A percentile compares a stretch with the other conserved stretches of the same genome.
Conservation (phyloP, 2,888 invertebrate species). For the Drosophila helvetica region DNA sequence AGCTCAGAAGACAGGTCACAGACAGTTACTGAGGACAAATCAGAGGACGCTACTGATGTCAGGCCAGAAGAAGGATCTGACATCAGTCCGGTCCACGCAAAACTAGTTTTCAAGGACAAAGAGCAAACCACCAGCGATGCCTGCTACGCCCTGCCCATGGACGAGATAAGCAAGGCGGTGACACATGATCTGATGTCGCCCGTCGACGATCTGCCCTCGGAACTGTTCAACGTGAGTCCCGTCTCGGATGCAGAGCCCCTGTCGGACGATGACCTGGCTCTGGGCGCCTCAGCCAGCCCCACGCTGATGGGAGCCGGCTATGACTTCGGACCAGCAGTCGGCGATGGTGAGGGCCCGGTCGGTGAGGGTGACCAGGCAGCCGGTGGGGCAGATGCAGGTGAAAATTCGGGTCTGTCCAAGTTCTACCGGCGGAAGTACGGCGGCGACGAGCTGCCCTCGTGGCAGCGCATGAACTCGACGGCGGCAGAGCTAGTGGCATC, state of each 20-base stretch:
- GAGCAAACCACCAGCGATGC: slow-evolving; percentile 2
- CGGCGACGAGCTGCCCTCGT: slow-evolving; percentile 55
- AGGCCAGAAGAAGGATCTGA: background rate
- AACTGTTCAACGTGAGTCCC: slow-evolving; percentile 79
- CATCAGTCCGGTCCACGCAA: slow-evolving; percentile 21
- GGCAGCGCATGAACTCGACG: slow-evolving; percentile 33
- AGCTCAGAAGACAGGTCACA: slow-evolving; percentile 15
- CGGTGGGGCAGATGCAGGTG: slow-evolving; percentile 18
- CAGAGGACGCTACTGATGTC: background rate
- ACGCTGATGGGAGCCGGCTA: slow-evolving; percentile 57
- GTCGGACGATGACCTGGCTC: slow-evolving; percentile 83
- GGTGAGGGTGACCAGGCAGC: slow-evolving; percentile 15
- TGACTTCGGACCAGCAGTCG: slow-evolving; percentile 24
- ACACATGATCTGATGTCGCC: slow-evolving; percentile 53
- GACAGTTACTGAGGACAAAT: background rate
- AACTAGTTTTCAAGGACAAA: slow-evolving; percentile 39
- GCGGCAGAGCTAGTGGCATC: slow-evolving; percentile 50
- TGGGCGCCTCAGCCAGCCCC: slow-evolving; percentile 84
- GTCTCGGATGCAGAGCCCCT: slow-evolving; percentile 80
- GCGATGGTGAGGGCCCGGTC: slow-evolving; percentile 26
- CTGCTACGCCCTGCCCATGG: slow-evolving; percentile 33
- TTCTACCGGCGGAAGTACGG: slow-evolving; percentile 64
- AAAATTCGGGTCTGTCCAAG: slow-evolving; percentile 31
- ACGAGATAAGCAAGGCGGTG: slow-evolving; percentile 53
- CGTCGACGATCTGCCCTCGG: slow-evolving; percentile 56